Percentiles rank a stretch among this genome's conserved stretches.
Evolutionary conservation across 2,113 vertebrate species (phyloP).

Genomic region (Leucopsar rothschildi): DNA sequence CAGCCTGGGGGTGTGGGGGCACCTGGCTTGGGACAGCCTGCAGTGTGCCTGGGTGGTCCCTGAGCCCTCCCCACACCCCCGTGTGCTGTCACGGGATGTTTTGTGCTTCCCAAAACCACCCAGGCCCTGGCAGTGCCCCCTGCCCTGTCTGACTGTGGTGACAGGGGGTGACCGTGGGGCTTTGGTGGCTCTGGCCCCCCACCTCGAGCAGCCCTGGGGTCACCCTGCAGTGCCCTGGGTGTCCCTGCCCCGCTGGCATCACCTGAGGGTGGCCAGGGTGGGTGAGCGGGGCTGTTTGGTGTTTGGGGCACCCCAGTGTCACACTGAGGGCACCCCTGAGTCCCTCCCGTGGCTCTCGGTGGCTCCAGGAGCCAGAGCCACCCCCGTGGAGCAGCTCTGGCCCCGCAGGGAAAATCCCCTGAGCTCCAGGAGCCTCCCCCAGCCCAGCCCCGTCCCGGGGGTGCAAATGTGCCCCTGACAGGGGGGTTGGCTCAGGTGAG

Average conservation of each 20-base stretch:
- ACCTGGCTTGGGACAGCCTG: not conserved
- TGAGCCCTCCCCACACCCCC: not conserved
- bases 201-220: not conserved
- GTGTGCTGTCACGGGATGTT: fast-evolving
- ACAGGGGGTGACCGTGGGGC: not conserved
- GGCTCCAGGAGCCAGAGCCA: not conserved
- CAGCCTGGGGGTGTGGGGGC: not conserved
- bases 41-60: not conserved
- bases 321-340: not conserved
- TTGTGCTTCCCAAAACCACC: not conserved
- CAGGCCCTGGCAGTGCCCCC: no score
- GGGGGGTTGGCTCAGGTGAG: not conserved
- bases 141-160: no score
- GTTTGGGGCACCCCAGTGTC: fast-evolving
- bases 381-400: not conserved
- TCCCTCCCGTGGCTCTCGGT: not conserved
- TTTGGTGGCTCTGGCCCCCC: fast-evolving
- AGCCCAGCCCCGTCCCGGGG: fast-evolving
- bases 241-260: not conserved
- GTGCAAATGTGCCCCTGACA: fast-evolving
- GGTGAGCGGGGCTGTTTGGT: fast-evolving
- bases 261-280: not conserved
- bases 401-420: not conserved
- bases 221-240: fast-evolving
- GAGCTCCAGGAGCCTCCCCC: not conserved